phyloP scores from a whole-genome alignment of 1,140 invertebrate genomes.

The Drosophila melanica region DNA sequence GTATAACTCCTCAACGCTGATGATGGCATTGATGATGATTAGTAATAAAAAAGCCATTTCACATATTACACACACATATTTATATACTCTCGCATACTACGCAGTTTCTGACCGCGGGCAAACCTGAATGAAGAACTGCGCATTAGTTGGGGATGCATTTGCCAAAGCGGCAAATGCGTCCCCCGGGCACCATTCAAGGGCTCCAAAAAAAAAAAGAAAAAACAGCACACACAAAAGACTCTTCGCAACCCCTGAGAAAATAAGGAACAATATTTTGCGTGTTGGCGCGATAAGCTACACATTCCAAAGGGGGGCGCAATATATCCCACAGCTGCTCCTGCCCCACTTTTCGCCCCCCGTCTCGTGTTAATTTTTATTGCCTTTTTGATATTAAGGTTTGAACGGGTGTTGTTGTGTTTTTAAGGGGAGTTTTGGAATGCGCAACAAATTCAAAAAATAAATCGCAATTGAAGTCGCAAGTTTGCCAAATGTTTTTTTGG shows the following conservation, averaged over 20 bases:
- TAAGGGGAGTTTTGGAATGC: slow-evolving; percentile 2
- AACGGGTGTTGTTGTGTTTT: neutral
- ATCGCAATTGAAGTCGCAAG: slow-evolving; percentile 19
- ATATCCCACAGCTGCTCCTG: neutral
- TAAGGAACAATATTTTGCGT: slow-evolving; percentile 18
- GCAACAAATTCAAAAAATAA: slow-evolving; percentile 37
- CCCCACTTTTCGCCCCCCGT: neutral
- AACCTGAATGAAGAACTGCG: slow-evolving; percentile 11
- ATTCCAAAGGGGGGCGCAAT: slow-evolving; percentile 1
- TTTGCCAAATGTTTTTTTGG: neutral
- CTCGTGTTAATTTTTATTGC: slow-evolving; percentile 36
- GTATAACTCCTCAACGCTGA: slow-evolving; percentile 21
- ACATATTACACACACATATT: slow-evolving; percentile 3
- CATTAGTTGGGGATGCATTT: slow-evolving; percentile 21
- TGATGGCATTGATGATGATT: slow-evolving; percentile 34
- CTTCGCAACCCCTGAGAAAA: neutral
- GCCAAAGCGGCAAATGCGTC: slow-evolving; percentile 24
- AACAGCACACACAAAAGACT: too few species aligned
- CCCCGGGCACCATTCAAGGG: slow-evolving; percentile 19
- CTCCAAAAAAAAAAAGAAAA: slow-evolving; percentile 6
- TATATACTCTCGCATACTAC: slow-evolving; percentile 6
- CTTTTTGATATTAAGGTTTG: slow-evolving; percentile 18
- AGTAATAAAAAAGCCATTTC: slow-evolving; percentile 49
- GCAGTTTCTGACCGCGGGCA: slow-evolving; percentile 24
- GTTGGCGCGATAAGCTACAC: slow-evolving; percentile 14